These are phyloP conservation scores for Ibycter americanus DNA, from an alignment of 2,797 vertebrate genomes.

Conservation along the genomic window DNA sequence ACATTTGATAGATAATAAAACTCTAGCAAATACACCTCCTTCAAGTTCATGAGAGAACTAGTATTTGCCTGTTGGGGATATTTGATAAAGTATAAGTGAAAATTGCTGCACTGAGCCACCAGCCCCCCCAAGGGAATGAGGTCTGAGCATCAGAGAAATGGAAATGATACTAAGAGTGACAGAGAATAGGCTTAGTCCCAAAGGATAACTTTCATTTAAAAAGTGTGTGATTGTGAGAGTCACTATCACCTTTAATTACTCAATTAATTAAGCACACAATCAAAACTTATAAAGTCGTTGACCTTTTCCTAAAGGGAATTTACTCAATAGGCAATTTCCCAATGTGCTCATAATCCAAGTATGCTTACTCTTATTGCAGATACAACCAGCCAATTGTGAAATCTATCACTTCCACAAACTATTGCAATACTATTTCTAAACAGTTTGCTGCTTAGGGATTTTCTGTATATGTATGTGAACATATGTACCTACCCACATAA, in stretches of 20 bases:
- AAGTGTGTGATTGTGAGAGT: constrained; percentile 4
- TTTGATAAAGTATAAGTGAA: constrained; percentile 32
- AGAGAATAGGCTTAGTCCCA: not conserved
- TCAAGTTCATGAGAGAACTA: not conserved
- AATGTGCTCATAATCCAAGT: not conserved
- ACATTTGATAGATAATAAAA: not conserved
- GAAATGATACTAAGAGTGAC: not conserved
- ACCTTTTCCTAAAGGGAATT: not conserved
- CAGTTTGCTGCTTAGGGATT: not conserved
- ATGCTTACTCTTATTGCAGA: not conserved
- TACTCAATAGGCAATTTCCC: not conserved
- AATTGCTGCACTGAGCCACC: not conserved
- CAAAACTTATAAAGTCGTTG: not conserved
- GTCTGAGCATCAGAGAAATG: not conserved
- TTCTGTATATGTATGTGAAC: not conserved
- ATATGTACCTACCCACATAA: not conserved
- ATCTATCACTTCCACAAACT: not conserved
- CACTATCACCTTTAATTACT: not conserved
- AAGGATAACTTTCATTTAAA: not conserved
- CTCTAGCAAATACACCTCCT: not conserved
- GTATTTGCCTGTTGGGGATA: not conserved
- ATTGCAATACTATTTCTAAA: not conserved
- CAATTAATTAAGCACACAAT: constrained; percentile 33
- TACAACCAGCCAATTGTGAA: not conserved
- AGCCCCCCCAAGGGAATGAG: not conserved